Base-by-base conservation (phyloP, 2,888 invertebrate species). In the Brachyptera putata region DNA sequence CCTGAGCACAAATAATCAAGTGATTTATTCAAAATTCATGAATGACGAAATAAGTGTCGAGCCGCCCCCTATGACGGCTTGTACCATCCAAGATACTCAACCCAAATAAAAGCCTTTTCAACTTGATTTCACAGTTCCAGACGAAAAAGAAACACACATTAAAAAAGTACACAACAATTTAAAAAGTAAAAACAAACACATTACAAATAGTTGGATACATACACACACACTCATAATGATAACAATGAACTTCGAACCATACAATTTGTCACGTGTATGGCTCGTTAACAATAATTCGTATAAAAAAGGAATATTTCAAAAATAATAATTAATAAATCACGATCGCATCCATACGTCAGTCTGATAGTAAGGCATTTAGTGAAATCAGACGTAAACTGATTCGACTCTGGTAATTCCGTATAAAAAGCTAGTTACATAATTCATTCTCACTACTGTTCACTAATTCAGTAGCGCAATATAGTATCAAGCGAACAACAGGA, bases 351-450 rank as follows among this genome's bases (percentile, higher is more conserved):
- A 21, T 39, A 25, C 60, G 26, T 64, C 64, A 64, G 64, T 64
- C 64, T 64, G 64, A 61, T 61, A 61, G 49, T 64, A 64, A 64
- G 64, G 64, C 64, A 64, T 60, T 61, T 57, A 60, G 64, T 63
- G 63, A 61, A 62, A 62, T 49, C 26, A 58, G 58, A 57, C 43
- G 25, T 26, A 25, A 36, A 34, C 13, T 61, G 30, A 30, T 55
- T 41, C 25, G 53, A 30, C 58, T 58, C 55, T 30, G 14, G 24
- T 55, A 43, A 36, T 60, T 14, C 21, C 39, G 56, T 55, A 63
- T 49, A 60, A 62, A 57, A 57, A 62, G 53, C 59, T 60, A 56
- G 16, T 48, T 30, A 55, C 30, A 36, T 16, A 34, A 14, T 36
- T 21, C 16, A 11, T 14, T 43, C 13, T 21, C 18, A 24, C 26